Evolutionary conservation across 2,797 vertebrate species (phyloP), one percentile per base, ranked within the genome.

Genomic region (Parauchenoglanis ngamensis): DNA sequence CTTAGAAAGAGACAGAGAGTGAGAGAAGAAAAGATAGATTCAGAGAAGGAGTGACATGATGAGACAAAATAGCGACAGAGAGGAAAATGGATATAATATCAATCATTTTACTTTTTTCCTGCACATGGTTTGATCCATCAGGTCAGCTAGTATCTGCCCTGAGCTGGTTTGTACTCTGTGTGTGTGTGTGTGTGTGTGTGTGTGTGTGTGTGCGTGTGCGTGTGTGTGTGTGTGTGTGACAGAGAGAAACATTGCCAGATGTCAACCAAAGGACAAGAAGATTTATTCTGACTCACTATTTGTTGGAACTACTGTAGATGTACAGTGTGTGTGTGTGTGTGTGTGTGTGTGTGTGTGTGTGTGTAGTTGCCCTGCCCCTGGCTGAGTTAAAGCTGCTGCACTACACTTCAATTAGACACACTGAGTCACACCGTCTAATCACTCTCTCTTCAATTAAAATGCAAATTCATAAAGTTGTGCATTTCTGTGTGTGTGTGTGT

Each of bases 1-100:
- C 95, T 93, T 85, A 78, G 8, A 76, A n/a, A 56, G 7, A 79
- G 6, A 21, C 4, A 10, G 17, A 23, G 17, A 35, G 90, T 87
- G 44, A 85, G 54, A 76, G 68, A 80, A 3, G 1, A 15, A 35
- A 10, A 52, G n/a, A 49, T 11, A 31, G 40, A 57, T 40, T 61
- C 12, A 59, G 61, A 68, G 28, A 28, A 46, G 81, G 67, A 2
- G 59, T 35, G 68, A 49, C 23, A 59, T n/a, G 52, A 8, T 56
- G 65, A 79, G 86, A 80, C 25, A 54, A 72, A 63, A 65, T 28
- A 61, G 72, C 1, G 7, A 57, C 7, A 44, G 25, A 10, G 12
- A 2, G 8, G n/a, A 11, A 52, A 56, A 78, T 79, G 8, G 7
- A 46, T n/a, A n/a, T 28, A 81, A 61, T 17, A 63, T 44, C 57